Percentiles rank a stretch among this genome's conserved stretches.
Conservation (phyloP, 2,888 invertebrate genomes). For the Troilus luridus region DNA sequence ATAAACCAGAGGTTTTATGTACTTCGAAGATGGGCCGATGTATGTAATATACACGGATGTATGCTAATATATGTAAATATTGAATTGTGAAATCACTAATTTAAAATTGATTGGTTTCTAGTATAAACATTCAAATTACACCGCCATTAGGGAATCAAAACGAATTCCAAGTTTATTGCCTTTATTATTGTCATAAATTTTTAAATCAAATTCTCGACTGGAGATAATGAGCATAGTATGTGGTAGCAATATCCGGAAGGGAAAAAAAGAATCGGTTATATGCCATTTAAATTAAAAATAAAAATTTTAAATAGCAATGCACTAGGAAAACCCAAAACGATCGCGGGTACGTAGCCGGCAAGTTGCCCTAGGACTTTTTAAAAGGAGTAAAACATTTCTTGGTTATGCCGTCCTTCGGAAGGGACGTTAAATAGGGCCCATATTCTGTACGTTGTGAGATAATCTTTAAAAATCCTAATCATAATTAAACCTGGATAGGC, state of each 20-base stretch:
- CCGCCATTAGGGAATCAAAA: background rate
- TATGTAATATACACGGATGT: too few relatives aligned
- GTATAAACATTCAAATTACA: background rate
- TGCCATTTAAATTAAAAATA: too few relatives aligned
- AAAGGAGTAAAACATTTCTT: too few relatives aligned
- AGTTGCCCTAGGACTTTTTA: too few relatives aligned
- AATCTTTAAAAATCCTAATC: too few relatives aligned
- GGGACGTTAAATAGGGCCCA: too few relatives aligned
- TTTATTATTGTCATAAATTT: background rate
- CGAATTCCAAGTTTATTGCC: background rate
- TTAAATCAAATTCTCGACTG: background rate
- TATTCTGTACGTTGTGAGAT: too few relatives aligned
- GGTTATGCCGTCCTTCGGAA: too few relatives aligned
- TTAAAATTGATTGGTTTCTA: background rate
- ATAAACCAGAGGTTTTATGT: background rate
- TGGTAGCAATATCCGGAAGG: background rate
- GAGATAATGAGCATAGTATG: background rate
- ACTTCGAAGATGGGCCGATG: background rate
- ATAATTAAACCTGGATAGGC: too few relatives aligned
- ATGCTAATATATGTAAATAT: slow-evolving; percentile 46
- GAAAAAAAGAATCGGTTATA: background rate
- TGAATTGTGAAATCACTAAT: background rate
- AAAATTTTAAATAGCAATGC: too few relatives aligned
- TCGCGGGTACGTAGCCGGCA: too few relatives aligned
- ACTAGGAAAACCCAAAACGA: too few relatives aligned